Percentiles rank a stretch among this genome's conserved stretches.
These are phyloP conservation scores for Helicoverpa armigera DNA, from an alignment of 1,140 invertebrate species.

Conservation along the genomic window DNA sequence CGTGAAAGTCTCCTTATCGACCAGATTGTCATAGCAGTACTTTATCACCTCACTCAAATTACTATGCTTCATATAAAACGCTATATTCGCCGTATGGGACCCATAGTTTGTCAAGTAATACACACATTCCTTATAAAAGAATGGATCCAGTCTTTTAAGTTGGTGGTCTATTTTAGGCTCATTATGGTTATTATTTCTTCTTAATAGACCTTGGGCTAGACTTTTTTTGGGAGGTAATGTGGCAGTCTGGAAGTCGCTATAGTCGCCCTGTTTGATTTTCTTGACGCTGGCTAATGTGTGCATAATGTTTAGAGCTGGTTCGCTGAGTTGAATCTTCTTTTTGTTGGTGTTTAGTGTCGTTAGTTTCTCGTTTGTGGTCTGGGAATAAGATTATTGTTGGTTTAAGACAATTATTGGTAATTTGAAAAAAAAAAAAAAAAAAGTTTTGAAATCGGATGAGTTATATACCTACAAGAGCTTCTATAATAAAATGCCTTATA, in stretches of 20 bases:
- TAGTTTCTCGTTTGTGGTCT: slow-evolving; percentile 80
- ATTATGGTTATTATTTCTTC: slow-evolving; percentile 71
- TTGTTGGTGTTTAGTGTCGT: slow-evolving; percentile 75
- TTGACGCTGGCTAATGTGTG: slow-evolving; percentile 86
- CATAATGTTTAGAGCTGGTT: slow-evolving; percentile 88
- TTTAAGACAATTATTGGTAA: no score
- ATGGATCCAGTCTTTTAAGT: slow-evolving; percentile 82
- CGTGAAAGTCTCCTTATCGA: slow-evolving; percentile 90
- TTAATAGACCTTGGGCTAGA: slow-evolving; percentile 68
- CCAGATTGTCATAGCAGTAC: slow-evolving; percentile 89
- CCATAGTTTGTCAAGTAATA: slow-evolving; percentile 92
- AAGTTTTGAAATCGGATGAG: no score
- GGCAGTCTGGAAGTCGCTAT: slow-evolving; percentile 83
- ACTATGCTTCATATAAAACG: slow-evolving; percentile 90
- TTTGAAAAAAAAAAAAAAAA: no score
- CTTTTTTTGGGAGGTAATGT: slow-evolving; percentile 69
- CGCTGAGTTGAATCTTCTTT: slow-evolving; percentile 84
- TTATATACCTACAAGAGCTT: no score
- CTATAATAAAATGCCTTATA: no score
- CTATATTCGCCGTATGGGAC: slow-evolving; percentile 89
- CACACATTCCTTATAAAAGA: slow-evolving; percentile 91
- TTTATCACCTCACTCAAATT: slow-evolving; percentile 88
- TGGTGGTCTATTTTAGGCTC: slow-evolving; percentile 74
- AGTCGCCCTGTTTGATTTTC: slow-evolving; percentile 87
- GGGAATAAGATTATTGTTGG: slow-evolving; percentile 52